phyloP scores from a whole-genome alignment of 2,888 invertebrate species.

The Octonoba sinensis region DNA sequence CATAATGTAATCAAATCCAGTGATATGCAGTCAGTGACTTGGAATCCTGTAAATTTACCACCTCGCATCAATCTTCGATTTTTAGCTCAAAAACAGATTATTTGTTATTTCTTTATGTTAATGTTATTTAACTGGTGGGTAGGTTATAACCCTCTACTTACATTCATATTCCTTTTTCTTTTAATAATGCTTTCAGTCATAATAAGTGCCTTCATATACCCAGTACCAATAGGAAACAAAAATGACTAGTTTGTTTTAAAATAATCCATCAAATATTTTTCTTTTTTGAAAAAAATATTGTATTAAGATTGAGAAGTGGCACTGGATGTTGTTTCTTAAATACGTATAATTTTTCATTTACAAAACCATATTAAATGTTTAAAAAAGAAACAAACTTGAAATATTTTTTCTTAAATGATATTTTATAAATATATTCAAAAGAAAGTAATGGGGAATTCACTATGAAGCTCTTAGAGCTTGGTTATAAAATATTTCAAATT shows the following conservation, averaged over 20 bases:
- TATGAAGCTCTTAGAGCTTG: too few species aligned
- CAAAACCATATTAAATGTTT: too few species aligned
- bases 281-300: too few species aligned
- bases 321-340: too few species aligned
- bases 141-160: constrained; percentile 54
- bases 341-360: too few species aligned
- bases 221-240: constrained; percentile 24
- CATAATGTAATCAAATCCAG: constrained; percentile 76
- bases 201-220: constrained; percentile 30
- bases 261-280: too few species aligned
- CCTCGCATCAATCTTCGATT: constrained; percentile 79
- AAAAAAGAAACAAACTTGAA: too few species aligned
- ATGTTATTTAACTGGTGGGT: constrained; percentile 70
- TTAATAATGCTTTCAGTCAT: constrained; percentile 15
- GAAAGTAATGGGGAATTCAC: too few species aligned
- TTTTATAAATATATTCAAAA: too few species aligned
- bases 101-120: constrained; percentile 75
- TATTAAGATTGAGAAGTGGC: too few species aligned
- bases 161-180: constrained; percentile 44
- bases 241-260: constrained; percentile 8
- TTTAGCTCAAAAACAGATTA: constrained; percentile 77
- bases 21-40: constrained; percentile 75
- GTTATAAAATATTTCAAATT: too few species aligned
- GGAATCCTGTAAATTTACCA: constrained; percentile 76
- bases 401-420: too few species aligned